A percentile compares a stretch with the other conserved stretches of the same genome.
phyloP scores from a whole-genome alignment of 2,797 vertebrate genomes.

The Manis pentadactyla region DNA sequence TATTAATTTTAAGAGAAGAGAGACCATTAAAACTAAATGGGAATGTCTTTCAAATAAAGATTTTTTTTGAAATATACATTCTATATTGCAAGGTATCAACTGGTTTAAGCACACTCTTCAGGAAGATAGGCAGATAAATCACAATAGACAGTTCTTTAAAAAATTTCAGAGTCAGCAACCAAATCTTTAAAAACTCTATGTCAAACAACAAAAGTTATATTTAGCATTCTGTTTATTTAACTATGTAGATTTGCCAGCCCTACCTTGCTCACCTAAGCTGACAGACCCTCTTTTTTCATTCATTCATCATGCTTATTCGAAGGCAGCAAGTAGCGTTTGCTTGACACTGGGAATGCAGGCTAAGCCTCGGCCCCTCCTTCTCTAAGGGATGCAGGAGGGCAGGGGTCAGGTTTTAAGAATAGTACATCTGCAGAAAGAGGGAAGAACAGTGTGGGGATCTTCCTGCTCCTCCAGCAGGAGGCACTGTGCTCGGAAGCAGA shows the following conservation, averaged over 20 bases:
- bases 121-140: background rate
- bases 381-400: too few relatives aligned
- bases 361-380: background rate
- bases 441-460: too few relatives aligned
- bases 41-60: background rate
- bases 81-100: background rate
- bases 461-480: background rate
- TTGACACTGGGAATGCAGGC: background rate
- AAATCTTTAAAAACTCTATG: background rate
- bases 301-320: background rate
- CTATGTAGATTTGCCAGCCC: background rate
- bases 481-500: background rate
- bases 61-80: background rate
- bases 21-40: background rate
- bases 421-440: background rate
- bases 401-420: background rate
- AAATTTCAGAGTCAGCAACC: background rate
- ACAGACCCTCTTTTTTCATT: background rate
- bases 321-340: accelerated
- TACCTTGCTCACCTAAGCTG: accelerated
- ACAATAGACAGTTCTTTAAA: background rate
- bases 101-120: background rate
- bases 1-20: background rate
- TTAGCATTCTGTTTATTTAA: background rate
- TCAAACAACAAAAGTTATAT: background rate